Evolutionary conservation across 2,797 vertebrate genomes (phyloP).

Genomic region (Vipera latastei): DNA sequence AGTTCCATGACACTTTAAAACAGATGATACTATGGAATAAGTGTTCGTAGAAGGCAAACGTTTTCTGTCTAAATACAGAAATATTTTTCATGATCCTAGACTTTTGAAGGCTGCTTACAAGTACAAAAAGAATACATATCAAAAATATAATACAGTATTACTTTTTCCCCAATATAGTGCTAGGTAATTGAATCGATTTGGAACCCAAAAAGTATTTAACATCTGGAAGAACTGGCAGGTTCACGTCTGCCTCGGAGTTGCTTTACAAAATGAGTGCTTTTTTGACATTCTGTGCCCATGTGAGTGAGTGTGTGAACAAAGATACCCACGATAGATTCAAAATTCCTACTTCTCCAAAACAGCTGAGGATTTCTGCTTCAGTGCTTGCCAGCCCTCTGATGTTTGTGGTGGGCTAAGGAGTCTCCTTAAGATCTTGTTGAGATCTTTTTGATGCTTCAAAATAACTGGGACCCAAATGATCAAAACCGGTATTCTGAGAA

Average conservation of each 20-base stretch:
- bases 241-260: not conserved
- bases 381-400: not conserved
- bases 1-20: not conserved
- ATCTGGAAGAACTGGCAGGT: not conserved
- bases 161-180: not conserved
- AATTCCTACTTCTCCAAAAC: not conserved
- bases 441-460: not conserved
- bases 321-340: not conserved
- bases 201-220: not conserved
- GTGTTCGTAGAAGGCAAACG: not conserved
- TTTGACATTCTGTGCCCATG: not conserved
- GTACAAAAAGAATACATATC: not conserved
- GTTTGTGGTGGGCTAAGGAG: not conserved
- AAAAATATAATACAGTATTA: not conserved
- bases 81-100: not conserved
- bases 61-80: not conserved
- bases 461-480: not conserved
- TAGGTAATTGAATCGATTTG: not conserved
- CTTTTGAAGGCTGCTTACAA: not conserved
- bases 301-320: not conserved
- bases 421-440: not conserved
- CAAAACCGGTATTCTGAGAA: not conserved
- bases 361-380: not conserved
- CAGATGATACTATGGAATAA: not conserved
- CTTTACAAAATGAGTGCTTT: not conserved